Evolutionary conservation across 1,140 invertebrate species (phyloP), one percentile per base, ranked within the genome.

Genomic region (Drosophila trapezifrons): DNA sequence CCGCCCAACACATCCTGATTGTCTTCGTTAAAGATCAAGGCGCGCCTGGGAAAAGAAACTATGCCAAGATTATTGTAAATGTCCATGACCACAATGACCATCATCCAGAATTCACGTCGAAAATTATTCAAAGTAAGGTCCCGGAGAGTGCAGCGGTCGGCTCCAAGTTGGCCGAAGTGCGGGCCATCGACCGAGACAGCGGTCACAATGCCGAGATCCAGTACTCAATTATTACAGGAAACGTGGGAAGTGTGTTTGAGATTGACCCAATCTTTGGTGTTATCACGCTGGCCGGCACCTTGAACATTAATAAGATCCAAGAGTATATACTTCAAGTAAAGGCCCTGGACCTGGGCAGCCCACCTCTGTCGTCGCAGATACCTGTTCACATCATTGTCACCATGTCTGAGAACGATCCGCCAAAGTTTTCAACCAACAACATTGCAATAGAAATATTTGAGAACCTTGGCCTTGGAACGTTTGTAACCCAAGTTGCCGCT

Each of bases 11-110:
- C 93, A 94, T 97, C 35, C 91, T 99, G 37, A 98, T 97, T 1
- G 95, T 98, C 4, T 97, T 97, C 94, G 97, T 97, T 0, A 95
- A 96, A 73, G 98, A 99, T 92, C 95, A 97, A 81, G 97, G 97
- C 1, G 96, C 96, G 1, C 97, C 96, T 12, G 95, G 96, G 0
- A 96, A 97, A 85, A 93, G 96, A 15, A 97, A 97, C 91, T 97
- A 96, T 90, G 96, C 97, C 3, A 93, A 97, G 76, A 95, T 98
- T 0, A 92, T 95, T 27, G 95, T 98, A 45, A 95, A 94, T 47
- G 96, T 98, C 1, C 94, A 95, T 78, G 98, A 98, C 92, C 95
- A 97, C 75, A 98, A 98, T 92, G 98, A 98, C 91, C 97, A 98
- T 90, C 93, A 95, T 25, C 98, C 98, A 0, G 95, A 96, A 86